phyloP scores from a whole-genome alignment of 2,797 vertebrate genomes.

The Sebastolobus altivelis region DNA sequence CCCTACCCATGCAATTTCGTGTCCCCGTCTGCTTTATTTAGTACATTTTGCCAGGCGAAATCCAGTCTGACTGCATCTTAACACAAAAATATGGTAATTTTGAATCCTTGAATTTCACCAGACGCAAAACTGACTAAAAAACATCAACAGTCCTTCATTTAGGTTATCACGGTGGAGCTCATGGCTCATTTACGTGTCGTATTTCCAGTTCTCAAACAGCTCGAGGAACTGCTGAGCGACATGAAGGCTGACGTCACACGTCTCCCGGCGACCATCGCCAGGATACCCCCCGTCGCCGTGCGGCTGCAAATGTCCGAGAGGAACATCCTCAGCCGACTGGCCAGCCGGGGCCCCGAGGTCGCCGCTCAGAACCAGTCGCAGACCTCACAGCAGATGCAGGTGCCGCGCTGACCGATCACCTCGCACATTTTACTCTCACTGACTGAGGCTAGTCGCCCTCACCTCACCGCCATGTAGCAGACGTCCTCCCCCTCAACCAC shows the following conservation, averaged over 20 bases:
- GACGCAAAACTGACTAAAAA: not conserved
- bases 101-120: not conserved
- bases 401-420: constrained; percentile 77
- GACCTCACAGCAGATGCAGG: constrained; percentile 82
- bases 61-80: not conserved
- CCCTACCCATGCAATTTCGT: not conserved
- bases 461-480: constrained; percentile 76
- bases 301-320: constrained; percentile 98
- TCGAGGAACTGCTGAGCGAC: constrained; percentile 98
- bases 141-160: not conserved
- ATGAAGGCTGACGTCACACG: constrained; percentile 99
- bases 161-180: not conserved
- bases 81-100: not conserved
- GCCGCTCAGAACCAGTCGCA: constrained; percentile 77
- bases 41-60: fast-evolving
- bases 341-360: constrained; percentile 92
- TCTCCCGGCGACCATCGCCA: constrained; percentile 96
- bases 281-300: constrained; percentile 97
- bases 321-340: constrained; percentile 97
- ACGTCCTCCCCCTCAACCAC: constrained; percentile 47
- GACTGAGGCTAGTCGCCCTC: constrained; percentile 57
- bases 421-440: constrained; percentile 28
- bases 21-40: not conserved
- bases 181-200: not conserved
- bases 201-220: constrained; percentile 94